Evolutionary conservation across 1,140 invertebrate genomes (phyloP).

Genomic region (Pectinophora gossypiella): DNA sequence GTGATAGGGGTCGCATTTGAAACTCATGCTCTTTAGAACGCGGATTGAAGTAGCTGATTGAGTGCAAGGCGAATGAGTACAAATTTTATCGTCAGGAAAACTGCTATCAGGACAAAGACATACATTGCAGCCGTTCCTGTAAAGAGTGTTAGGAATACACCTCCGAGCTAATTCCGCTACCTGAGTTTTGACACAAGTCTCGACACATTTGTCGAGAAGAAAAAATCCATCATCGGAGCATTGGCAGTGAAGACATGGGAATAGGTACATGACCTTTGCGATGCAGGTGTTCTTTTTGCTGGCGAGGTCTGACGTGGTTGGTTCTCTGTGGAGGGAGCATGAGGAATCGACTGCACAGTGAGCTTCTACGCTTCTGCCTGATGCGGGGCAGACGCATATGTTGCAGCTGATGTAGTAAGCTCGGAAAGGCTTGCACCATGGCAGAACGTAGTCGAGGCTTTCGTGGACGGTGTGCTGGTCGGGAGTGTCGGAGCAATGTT

Average conservation of each 20-base stretch:
- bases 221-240: constrained; percentile 50
- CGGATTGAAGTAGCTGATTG: constrained; percentile 15
- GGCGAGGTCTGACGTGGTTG: constrained; percentile 18
- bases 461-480: not conserved
- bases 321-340: constrained; percentile 23
- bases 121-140: constrained; percentile 43
- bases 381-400: constrained; percentile 50
- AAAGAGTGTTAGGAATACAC: constrained; percentile 45
- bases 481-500: constrained; percentile 6
- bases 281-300: constrained; percentile 38
- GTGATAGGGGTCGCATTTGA: constrained; percentile 32
- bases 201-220: constrained; percentile 40
- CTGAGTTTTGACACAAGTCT: constrained; percentile 33
- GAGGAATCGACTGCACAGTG: constrained; percentile 42
- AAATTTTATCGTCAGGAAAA: constrained; percentile 29
- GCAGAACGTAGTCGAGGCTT: constrained; percentile 14
- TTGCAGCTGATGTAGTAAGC: constrained; percentile 56
- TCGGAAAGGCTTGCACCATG: constrained; percentile 45
- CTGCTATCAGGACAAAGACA: constrained; percentile 45
- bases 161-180: constrained; percentile 8
- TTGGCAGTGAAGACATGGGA: constrained; percentile 49
- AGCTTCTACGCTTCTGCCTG: constrained; percentile 36
- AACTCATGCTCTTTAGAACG: constrained; percentile 18
- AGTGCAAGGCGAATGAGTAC: constrained; percentile 31
- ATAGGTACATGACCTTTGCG: constrained; percentile 55